phyloP scores from a whole-genome alignment of 2,888 invertebrate genomes.

The Drosophila barbarae region DNA sequence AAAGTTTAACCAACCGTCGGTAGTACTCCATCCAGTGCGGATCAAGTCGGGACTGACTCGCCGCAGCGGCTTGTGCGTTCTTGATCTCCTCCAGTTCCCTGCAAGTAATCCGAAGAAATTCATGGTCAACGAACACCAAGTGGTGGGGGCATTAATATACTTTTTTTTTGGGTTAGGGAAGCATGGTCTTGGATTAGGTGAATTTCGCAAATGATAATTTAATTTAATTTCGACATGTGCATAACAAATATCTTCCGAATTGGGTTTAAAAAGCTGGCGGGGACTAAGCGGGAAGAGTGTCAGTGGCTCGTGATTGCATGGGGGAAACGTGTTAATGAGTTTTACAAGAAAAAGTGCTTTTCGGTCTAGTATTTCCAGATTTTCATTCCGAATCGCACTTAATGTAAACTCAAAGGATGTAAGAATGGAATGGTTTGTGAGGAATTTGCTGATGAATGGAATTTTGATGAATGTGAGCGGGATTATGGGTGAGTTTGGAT shows the following conservation, averaged over 20 bases:
- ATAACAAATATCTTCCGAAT: constrained; percentile 31
- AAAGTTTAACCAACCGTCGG: constrained; percentile 79
- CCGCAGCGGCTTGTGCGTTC: constrained; percentile 83
- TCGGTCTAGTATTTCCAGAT: not conserved
- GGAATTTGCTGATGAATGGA: not conserved
- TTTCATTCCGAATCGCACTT: not conserved
- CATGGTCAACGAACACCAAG: constrained; percentile 28
- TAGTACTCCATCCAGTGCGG: constrained; percentile 95
- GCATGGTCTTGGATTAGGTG: constrained; percentile 43
- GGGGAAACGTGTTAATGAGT: not conserved
- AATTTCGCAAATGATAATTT: constrained; percentile 50
- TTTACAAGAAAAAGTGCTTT: not conserved
- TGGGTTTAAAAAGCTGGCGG: constrained; percentile 14
- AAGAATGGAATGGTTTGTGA: not conserved
- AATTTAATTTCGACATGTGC: constrained; percentile 48
- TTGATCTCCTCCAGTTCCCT: constrained; percentile 89
- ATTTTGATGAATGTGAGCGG: constrained; percentile 6
- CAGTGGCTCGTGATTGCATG: not conserved
- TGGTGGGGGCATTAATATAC: not conserved
- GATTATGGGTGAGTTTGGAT: constrained; percentile 14
- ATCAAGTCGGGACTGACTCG: constrained; percentile 85
- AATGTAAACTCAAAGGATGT: not conserved
- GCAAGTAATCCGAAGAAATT: constrained; percentile 80
- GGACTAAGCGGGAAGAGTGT: constrained; percentile 4
- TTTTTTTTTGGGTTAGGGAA: constrained; percentile 19